Evolutionary conservation across 2,797 vertebrate species (phyloP).

Genomic region (Sciurus vulgaris): DNA sequence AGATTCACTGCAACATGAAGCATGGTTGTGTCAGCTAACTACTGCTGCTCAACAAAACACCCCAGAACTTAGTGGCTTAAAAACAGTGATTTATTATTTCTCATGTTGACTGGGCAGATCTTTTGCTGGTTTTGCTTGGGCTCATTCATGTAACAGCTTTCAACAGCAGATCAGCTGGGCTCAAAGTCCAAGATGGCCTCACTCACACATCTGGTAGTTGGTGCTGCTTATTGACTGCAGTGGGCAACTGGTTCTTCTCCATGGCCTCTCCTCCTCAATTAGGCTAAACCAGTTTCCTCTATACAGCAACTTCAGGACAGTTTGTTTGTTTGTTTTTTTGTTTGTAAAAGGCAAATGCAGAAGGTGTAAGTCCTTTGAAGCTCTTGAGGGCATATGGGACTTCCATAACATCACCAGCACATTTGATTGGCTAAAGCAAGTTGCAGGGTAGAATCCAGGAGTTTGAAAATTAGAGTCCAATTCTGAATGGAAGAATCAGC

Average conservation of each 20-base stretch:
- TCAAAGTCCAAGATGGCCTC: background rate
- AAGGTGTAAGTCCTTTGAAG: background rate
- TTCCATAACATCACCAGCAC: fast-evolving
- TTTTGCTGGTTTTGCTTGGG: background rate
- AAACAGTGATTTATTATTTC: background rate
- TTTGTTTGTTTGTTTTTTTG: background rate
- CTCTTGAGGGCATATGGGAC: background rate
- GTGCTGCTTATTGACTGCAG: background rate
- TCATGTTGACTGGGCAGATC: background rate
- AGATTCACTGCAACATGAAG: background rate
- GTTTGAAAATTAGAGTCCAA: background rate
- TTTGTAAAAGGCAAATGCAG: background rate
- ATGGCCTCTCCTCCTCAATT: background rate
- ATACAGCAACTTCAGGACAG: background rate
- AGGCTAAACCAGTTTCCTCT: background rate
- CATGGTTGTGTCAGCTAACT: background rate
- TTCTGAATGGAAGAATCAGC: background rate
- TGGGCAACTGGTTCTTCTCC: background rate
- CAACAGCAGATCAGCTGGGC: background rate
- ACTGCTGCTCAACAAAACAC: background rate
- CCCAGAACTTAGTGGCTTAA: background rate
- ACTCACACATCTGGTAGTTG: background rate
- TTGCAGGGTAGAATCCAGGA: background rate
- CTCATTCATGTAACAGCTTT: background rate
- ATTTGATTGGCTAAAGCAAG: background rate